phyloP scores from a whole-genome alignment of 2,888 invertebrate species.

The Periphyllus acericola region DNA sequence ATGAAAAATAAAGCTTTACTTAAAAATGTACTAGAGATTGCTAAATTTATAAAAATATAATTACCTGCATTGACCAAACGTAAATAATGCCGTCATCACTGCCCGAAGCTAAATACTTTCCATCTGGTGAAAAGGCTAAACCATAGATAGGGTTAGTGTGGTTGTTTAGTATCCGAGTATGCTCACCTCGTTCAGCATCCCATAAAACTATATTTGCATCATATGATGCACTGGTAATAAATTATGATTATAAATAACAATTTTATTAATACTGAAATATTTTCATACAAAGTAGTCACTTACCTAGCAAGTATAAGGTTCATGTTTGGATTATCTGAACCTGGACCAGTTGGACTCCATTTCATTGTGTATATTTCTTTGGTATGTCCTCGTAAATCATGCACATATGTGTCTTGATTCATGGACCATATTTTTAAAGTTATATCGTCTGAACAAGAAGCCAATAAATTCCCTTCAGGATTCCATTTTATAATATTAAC shows the following conservation, averaged over 20 bases:
- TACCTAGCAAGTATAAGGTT: constrained; percentile 89
- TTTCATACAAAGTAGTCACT: not conserved
- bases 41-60: constrained; percentile 2
- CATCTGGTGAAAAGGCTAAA: constrained; percentile 98
- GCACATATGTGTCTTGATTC: constrained; percentile 94
- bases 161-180: constrained; percentile 75
- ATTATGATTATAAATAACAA: constrained; percentile 62
- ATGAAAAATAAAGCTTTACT: not conserved
- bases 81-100: constrained; percentile 99
- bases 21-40: not conserved
- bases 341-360: constrained; percentile 98
- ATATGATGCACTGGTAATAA: constrained; percentile 85
- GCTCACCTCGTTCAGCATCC: constrained; percentile 81
- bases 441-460: constrained; percentile 99
- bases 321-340: constrained; percentile 96
- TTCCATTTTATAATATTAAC: constrained; percentile 99
- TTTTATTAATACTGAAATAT: too few relatives aligned
- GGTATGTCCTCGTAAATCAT: constrained; percentile 94
- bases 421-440: constrained; percentile 99
- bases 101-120: constrained; percentile 96
- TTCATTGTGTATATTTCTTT: constrained; percentile 99
- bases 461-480: constrained; percentile 94
- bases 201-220: constrained; percentile 95
- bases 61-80: constrained; percentile 93
- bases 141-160: constrained; percentile 99